Percentiles rank a stretch among this genome's conserved stretches.
Evolutionary conservation across 2,888 invertebrate species (phyloP).

Genomic region (Entomobrya multifasciata): DNA sequence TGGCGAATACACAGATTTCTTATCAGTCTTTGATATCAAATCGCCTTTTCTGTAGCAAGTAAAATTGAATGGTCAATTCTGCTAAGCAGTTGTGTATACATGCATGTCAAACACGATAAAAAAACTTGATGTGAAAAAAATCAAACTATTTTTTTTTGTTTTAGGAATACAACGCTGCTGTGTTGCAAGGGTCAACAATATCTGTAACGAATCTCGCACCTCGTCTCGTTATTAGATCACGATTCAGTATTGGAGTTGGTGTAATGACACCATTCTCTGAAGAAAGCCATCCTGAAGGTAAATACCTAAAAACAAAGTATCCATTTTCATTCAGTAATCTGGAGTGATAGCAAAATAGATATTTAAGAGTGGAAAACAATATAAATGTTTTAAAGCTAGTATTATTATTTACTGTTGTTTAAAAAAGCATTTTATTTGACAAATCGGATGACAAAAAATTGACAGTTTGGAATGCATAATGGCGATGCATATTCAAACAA

Average conservation of each 20-base stretch:
- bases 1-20: not conserved
- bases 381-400: too few relatives aligned
- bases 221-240: conserved; percentile 77
- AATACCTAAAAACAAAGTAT: not conserved
- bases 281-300: conserved; percentile 77
- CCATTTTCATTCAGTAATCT: too few relatives aligned
- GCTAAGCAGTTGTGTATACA: not conserved
- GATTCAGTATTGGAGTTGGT: conserved; percentile 79
- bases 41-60: not conserved
- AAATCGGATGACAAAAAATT: not conserved
- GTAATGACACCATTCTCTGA: conserved; percentile 79
- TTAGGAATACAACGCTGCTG: conserved; percentile 77
- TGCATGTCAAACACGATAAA: conserved; percentile 49
- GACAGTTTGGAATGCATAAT: too few relatives aligned
- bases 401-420: not conserved
- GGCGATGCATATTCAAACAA: too few relatives aligned
- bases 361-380: too few relatives aligned
- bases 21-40: conserved; percentile 32
- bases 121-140: conserved; percentile 60
- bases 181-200: conserved; percentile 77
- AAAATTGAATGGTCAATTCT: not conserved
- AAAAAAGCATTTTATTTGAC: not conserved
- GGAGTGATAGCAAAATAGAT: too few relatives aligned
- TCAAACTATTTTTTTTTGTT: conserved; percentile 48
- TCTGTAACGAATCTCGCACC: conserved; percentile 77